Conservation (phyloP, 2,113 vertebrate species). For the Leptodactylus fuscus region DNA sequence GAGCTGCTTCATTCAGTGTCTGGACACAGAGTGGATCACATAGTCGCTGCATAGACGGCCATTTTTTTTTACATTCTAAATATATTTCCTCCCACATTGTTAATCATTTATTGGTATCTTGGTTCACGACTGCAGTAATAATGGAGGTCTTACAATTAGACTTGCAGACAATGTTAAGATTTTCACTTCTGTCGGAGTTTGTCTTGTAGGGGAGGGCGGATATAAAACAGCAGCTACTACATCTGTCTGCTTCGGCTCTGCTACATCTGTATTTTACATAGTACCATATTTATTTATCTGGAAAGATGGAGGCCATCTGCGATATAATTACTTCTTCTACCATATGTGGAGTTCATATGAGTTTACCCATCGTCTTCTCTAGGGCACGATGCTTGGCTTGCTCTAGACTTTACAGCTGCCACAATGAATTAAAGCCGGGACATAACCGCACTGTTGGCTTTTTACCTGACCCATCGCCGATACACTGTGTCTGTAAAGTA, state of each 20-base stretch:
- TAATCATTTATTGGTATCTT: not conserved
- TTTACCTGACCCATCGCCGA: not conserved
- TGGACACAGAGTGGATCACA: too few species aligned
- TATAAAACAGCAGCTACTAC: not conserved
- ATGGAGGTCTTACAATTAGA: conserved; percentile 15
- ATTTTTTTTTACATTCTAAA: too few species aligned
- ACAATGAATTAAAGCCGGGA: not conserved
- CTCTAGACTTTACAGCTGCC: conserved; percentile 42
- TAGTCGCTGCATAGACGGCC: too few species aligned
- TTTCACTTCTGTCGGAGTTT: too few species aligned
- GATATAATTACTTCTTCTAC: not conserved
- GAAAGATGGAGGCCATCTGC: conserved; percentile 35
- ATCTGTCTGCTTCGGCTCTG: not conserved
- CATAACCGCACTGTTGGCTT: not conserved
- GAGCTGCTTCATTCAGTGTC: too few species aligned
- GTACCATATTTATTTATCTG: not conserved
- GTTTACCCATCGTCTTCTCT: not conserved
- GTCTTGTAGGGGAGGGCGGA: too few species aligned
- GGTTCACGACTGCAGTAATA: not conserved
- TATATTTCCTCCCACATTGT: too few species aligned
- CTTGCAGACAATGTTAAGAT: not conserved
- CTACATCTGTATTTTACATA: too few species aligned
- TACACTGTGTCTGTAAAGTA: not conserved
- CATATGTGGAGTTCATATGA: conserved; percentile 29
- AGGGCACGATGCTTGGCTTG: not conserved